A percentile compares a stretch with the other conserved stretches of the same genome.
These are phyloP conservation scores for Furcula furcula DNA, from an alignment of 2,888 invertebrate species.

Conservation along the genomic window DNA sequence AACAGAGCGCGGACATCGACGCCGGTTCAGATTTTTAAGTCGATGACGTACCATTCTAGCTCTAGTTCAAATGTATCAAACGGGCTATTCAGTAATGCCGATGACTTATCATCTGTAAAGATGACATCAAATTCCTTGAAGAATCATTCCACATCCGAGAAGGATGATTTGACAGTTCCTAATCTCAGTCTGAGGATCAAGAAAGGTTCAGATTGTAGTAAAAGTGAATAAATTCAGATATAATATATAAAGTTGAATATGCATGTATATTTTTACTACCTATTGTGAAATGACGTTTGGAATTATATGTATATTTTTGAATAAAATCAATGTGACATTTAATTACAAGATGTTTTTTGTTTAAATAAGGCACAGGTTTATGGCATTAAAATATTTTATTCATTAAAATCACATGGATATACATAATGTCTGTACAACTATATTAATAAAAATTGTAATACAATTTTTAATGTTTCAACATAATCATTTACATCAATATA, in stretches of 20 bases:
- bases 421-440: neutral
- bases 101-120: constrained; percentile 81
- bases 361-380: neutral
- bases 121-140: constrained; percentile 66
- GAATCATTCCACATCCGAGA: constrained; percentile 72
- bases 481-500: constrained; percentile 22
- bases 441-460: neutral
- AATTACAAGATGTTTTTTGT: neutral
- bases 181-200: constrained; percentile 67
- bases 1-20: constrained; percentile 81
- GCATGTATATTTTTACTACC: constrained; percentile 15
- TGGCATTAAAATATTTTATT: neutral
- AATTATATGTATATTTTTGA: constrained; percentile 33
- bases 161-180: constrained; percentile 74
- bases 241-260: constrained; percentile 11
- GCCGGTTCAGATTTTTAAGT: constrained; percentile 76
- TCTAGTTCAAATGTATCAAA: constrained; percentile 74
- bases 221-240: constrained; percentile 50
- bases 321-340: constrained; percentile 37
- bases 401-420: neutral
- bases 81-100: constrained; percentile 75
- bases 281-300: constrained; percentile 23
- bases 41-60: constrained; percentile 67
- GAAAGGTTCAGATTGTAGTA: constrained; percentile 60
- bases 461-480: neutral